Base-by-base conservation (phyloP, 2,113 vertebrate genomes). In the Paramisgurnus dabryanus region DNA sequence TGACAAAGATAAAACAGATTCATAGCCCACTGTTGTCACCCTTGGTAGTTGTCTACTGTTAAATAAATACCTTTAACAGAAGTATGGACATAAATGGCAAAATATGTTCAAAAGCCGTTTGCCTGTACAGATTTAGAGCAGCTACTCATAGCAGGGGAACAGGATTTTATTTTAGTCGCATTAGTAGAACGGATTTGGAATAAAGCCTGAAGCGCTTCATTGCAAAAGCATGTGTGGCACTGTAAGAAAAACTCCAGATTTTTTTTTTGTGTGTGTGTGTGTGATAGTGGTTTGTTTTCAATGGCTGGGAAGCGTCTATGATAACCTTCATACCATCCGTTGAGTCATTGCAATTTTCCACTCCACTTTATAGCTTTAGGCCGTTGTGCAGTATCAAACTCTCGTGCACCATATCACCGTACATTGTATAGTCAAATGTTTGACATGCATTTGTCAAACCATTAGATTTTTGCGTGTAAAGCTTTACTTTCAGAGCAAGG, bases 231-330 rank as follows among this genome's bases (percentile, higher is more conserved):
- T 72, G 77, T 67, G 74, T 47, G 55, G 27, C 65, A 68, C 43
- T 63, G 27, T 13, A 68, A 88, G 84, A 83, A 84, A 77, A 70
- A 85, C 76, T 77, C 86, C 85, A 85, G 86, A 74, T 73, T 45
- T 82, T 83, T 22, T 22, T 22, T 22, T 22, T 0, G 22, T 22
- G 22, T 22, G 22, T 82, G 53, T 45, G 55, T 79, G 47, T 47
- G n/a, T 50, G 73, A 80, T 70, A 71, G 47, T 40, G 47, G 41
- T 34, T 78, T 83, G 47, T 68, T 82, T 78, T 69, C n/a, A 4
- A 34, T 49, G 34, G 45, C 17, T 80, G 67, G 22, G 12, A 60
- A 60, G 4, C 12, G 68, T 74, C 34, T 77, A 71, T 2, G 39
- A 83, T 34, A 49, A 41, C 49, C 60, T n/a, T 27, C 22, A 65